These are phyloP conservation scores for Orchesellides sinensis DNA, from an alignment of 2,888 invertebrate species.

Conservation along the genomic window DNA sequence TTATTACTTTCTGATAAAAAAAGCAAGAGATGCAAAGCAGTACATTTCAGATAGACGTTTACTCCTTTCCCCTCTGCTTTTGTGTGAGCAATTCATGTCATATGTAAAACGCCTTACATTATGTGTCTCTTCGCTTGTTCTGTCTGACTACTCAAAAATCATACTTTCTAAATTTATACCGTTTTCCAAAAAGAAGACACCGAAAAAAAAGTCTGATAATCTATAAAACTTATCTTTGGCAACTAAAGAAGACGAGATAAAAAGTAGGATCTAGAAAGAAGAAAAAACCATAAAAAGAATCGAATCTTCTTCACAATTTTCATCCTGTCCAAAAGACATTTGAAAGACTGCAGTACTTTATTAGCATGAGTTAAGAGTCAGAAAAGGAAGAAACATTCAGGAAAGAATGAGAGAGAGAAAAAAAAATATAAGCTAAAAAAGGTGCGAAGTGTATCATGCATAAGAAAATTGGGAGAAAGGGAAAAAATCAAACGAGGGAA, in stretches of 20 bases:
- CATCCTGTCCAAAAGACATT: too few species aligned
- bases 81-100: too few species aligned
- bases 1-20: too few species aligned
- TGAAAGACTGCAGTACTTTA: too few species aligned
- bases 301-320: conserved; percentile 35
- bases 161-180: not conserved
- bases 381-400: too few species aligned
- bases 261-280: conserved; percentile 35
- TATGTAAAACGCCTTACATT: too few species aligned
- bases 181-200: not conserved
- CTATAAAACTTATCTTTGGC: not conserved
- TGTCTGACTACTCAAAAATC: not conserved
- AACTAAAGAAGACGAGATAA: conserved; percentile 25
- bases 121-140: too few species aligned
- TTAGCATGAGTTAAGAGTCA: too few species aligned
- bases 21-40: too few species aligned
- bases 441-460: not conserved
- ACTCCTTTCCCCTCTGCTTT: too few species aligned
- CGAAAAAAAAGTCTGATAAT: not conserved
- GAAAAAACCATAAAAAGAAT: conserved; percentile 43
- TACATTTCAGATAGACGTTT: too few species aligned
- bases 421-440: not conserved
- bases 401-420: not conserved
- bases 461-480: not conserved
- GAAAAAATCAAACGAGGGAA: not conserved